A percentile compares a stretch with the other conserved stretches of the same genome.
Conservation (phyloP, 64 coral and sea anemone species). For the Actinia equina region DNA sequence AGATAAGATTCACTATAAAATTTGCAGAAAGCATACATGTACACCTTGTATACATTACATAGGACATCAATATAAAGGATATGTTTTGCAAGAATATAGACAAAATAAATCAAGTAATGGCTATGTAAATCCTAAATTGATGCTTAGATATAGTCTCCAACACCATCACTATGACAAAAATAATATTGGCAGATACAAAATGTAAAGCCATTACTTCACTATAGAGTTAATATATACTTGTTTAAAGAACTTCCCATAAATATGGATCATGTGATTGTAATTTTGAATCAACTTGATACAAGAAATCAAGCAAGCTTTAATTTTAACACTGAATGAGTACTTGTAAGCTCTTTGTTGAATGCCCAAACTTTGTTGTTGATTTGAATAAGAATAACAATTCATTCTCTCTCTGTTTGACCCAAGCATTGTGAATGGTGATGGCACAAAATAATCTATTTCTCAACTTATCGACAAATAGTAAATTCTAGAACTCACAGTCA, state of each 20-base stretch:
- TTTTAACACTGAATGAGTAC: background rate
- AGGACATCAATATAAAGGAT: background rate
- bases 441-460: background rate
- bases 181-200: background rate
- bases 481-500: slow-evolving; percentile 6
- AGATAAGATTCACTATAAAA: background rate
- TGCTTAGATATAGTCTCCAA: background rate
- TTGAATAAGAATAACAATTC: background rate
- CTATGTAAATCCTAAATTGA: background rate
- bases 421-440: background rate
- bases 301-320: background rate
- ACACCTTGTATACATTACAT: background rate
- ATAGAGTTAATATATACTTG: background rate
- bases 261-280: background rate
- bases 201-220: background rate
- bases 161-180: background rate
- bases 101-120: slow-evolving; percentile 1
- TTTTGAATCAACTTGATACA: background rate
- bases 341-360: background rate
- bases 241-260: background rate
- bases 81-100: background rate
- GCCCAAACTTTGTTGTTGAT: background rate
- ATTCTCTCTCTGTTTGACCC: background rate
- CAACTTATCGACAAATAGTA: background rate
- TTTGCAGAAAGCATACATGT: background rate